Evolutionary conservation across 2,797 vertebrate genomes (phyloP).

Genomic region (Atherinosoma microstoma): DNA sequence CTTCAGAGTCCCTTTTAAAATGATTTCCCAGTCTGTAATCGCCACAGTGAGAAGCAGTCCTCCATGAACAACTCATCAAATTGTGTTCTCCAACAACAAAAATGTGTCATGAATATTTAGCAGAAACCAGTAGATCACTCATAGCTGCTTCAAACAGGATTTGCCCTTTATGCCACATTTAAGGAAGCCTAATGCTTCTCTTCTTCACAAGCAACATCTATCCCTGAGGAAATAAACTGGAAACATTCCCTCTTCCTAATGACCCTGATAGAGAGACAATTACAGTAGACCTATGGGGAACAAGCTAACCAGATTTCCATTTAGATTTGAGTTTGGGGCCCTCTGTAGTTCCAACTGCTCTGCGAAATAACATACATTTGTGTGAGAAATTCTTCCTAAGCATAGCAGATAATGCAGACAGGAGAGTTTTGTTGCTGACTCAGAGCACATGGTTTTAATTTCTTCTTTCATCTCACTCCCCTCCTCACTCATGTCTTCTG

Average conservation of each 20-base stretch:
- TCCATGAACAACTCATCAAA: conserved; percentile 14
- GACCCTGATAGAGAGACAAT: conserved; percentile 69
- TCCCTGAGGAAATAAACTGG: conserved; percentile 51
- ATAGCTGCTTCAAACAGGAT: not conserved
- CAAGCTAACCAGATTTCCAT: conserved; percentile 69
- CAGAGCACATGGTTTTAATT: conserved; percentile 26
- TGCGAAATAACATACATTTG: conserved; percentile 36
- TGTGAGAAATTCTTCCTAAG: conserved; percentile 41
- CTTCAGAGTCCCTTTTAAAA: conserved; percentile 27
- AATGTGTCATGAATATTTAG: not conserved
- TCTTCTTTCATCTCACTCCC: conserved; percentile 8
- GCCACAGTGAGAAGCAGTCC: not conserved
- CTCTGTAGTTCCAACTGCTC: conserved; percentile 32
- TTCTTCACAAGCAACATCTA: conserved; percentile 25
- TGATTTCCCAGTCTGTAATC: conserved; percentile 32
- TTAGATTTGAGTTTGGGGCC: conserved; percentile 66
- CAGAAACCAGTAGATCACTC: not conserved
- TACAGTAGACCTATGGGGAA: conserved; percentile 65
- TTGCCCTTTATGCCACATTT: conserved; percentile 24
- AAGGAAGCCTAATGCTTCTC: conserved; percentile 35
- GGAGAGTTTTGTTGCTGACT: conserved; percentile 20
- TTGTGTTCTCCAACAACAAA: not conserved
- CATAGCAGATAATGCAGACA: conserved; percentile 25
- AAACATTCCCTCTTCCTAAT: conserved; percentile 70
- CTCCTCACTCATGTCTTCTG: conserved; percentile 31